A percentile compares a stretch with the other conserved stretches of the same genome.
Conservation (phyloP, 2,888 invertebrate species). For the Lithophane semibrunnea region DNA sequence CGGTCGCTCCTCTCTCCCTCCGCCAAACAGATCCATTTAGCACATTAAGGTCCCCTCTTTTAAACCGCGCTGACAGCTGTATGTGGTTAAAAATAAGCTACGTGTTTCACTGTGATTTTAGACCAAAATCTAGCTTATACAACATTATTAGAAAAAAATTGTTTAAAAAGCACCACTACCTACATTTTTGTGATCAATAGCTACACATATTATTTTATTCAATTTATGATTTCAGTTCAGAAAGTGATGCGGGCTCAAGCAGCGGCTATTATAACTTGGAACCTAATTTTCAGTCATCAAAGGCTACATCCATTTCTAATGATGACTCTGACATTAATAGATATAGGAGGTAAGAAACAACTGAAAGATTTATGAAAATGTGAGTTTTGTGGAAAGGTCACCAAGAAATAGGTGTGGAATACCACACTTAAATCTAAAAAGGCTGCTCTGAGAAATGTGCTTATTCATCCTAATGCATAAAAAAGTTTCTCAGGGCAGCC, state of each 20-base stretch:
- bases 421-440: neutral
- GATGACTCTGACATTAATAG: slow-evolving; percentile 67
- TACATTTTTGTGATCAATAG: neutral
- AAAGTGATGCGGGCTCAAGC: slow-evolving; percentile 73
- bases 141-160: neutral
- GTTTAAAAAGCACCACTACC: neutral
- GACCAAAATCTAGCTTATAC: neutral
- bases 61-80: too few species aligned
- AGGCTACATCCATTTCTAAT: slow-evolving; percentile 75
- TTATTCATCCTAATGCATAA: neutral
- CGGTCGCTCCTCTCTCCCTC: too few species aligned
- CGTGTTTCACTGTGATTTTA: neutral
- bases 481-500: neutral
- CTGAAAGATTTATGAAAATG: neutral
- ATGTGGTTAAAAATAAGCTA: neutral
- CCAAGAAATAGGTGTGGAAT: neutral
- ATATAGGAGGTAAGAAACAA: slow-evolving; percentile 69
- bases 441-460: too few species aligned
- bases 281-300: slow-evolving; percentile 73
- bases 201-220: neutral
- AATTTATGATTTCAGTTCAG: slow-evolving; percentile 71
- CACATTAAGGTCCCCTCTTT: too few species aligned
- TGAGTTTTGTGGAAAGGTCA: neutral
- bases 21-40: too few species aligned
- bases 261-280: slow-evolving; percentile 76